Conservation (phyloP, 2,888 invertebrate species). For the Dinocampus coccinellae region DNA sequence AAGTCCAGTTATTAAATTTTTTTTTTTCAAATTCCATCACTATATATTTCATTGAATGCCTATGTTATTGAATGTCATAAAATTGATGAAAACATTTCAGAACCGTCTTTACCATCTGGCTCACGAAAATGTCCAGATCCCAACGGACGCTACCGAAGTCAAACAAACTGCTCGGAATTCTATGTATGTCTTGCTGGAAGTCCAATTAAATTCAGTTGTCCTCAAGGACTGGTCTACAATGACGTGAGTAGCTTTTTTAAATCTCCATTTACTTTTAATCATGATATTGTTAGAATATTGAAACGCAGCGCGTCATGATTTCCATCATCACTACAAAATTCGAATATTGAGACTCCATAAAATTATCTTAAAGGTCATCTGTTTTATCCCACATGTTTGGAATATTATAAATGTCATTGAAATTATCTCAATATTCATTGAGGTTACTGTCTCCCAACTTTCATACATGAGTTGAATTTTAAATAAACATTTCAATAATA, state of each 20-base stretch:
- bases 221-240: slow-evolving; percentile 75
- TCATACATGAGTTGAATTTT: slow-evolving; percentile 4
- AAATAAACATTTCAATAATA: not conserved
- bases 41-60: not conserved
- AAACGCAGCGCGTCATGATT: not conserved
- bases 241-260: slow-evolving; percentile 69
- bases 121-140: slow-evolving; percentile 71
- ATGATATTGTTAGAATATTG: not conserved
- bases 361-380: slow-evolving; percentile 11
- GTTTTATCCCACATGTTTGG: slow-evolving; percentile 25
- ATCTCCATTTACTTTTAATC: not conserved
- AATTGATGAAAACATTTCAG: slow-evolving; percentile 42
- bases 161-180: slow-evolving; percentile 76
- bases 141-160: slow-evolving; percentile 76
- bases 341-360: slow-evolving; percentile 21
- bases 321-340: not conserved
- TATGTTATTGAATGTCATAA: not conserved
- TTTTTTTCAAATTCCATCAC: too few species aligned
- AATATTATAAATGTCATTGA: slow-evolving; percentile 21
- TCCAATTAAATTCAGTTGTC: slow-evolving; percentile 76
- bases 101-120: slow-evolving; percentile 58
- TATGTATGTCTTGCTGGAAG: slow-evolving; percentile 75
- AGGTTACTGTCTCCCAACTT: slow-evolving; percentile 9
- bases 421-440: slow-evolving; percentile 17
- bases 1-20: slow-evolving; percentile 47